A percentile compares a stretch with the other conserved stretches of the same genome.
Evolutionary conservation across 2,888 invertebrate species (phyloP).

Genomic region (Lithophane semibrunnea): DNA sequence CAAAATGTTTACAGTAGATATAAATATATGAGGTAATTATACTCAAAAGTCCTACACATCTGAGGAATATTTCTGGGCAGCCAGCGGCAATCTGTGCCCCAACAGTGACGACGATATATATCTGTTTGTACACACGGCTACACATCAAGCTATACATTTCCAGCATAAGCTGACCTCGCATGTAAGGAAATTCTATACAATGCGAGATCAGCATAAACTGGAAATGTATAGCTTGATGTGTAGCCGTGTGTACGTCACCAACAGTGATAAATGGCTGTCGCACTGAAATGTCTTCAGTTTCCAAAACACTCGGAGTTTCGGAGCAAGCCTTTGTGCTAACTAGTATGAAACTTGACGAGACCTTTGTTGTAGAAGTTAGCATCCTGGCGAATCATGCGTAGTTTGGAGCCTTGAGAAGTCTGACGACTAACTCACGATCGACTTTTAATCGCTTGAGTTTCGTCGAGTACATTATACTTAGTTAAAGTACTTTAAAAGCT

Average conservation of each 20-base stretch:
- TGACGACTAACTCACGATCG: constrained; percentile 4
- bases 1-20: constrained; percentile 6
- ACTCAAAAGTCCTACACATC: constrained; percentile 8
- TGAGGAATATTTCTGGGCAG: constrained; percentile 26
- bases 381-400: constrained; percentile 32
- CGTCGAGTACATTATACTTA: constrained; percentile 48
- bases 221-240: too few species aligned
- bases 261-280: constrained; percentile 58
- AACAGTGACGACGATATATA: constrained; percentile 45
- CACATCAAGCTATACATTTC: too few species aligned
- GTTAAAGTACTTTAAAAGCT: constrained; percentile 19
- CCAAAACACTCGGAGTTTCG: constrained; percentile 48
- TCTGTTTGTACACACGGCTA: too few species aligned
- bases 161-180: too few species aligned
- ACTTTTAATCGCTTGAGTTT: constrained; percentile 38
- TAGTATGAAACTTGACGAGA: constrained; percentile 51
- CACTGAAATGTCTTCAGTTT: constrained; percentile 54
- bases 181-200: too few species aligned
- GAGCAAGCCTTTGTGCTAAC: constrained; percentile 55
- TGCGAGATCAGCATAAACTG: too few species aligned
- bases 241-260: too few species aligned
- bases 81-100: constrained; percentile 40
- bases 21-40: constrained; percentile 4
- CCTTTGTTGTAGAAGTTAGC: constrained; percentile 43
- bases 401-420: constrained; percentile 20